Evolutionary conservation across 1,140 invertebrate species (phyloP).

Genomic region (Mya arenaria): DNA sequence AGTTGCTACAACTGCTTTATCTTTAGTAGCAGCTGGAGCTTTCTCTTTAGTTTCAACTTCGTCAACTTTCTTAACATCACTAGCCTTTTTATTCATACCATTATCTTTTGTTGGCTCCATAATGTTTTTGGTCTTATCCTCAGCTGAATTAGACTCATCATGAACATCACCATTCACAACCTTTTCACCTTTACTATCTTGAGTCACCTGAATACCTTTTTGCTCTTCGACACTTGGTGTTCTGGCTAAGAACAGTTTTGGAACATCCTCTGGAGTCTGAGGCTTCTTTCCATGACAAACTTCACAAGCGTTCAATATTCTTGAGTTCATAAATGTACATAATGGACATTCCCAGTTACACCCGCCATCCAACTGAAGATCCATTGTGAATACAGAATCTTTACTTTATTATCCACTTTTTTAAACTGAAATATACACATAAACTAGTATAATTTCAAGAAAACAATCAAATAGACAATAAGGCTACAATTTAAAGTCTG

Average conservation of each 20-base stretch:
- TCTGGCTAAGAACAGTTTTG: constrained; percentile 29
- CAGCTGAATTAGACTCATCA: background rate
- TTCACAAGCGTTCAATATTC: background rate
- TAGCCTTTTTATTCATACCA: background rate
- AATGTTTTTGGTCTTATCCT: background rate
- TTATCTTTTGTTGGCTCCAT: background rate
- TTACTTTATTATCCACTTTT: too few relatives aligned
- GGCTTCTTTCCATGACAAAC: constrained; percentile 7
- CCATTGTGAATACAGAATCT: too few relatives aligned
- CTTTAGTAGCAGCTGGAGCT: too few relatives aligned
- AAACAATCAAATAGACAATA: too few relatives aligned
- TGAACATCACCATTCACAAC: background rate
- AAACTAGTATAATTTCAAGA: too few relatives aligned
- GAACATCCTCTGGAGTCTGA: background rate
- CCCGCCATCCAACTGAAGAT: too few relatives aligned
- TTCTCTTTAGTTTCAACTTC: background rate
- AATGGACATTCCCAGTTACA: constrained; percentile 25
- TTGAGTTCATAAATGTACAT: constrained; percentile 41
- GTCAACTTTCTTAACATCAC: background rate
- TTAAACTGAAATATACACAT: too few relatives aligned
- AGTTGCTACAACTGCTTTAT: too few relatives aligned
- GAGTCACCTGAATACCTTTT: background rate
- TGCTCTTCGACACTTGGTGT: background rate
- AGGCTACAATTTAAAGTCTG: too few relatives aligned
- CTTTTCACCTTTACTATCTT: background rate